These are phyloP conservation scores for Drosophila asahinai DNA, from an alignment of 1,140 invertebrate genomes.

Conservation along the genomic window DNA sequence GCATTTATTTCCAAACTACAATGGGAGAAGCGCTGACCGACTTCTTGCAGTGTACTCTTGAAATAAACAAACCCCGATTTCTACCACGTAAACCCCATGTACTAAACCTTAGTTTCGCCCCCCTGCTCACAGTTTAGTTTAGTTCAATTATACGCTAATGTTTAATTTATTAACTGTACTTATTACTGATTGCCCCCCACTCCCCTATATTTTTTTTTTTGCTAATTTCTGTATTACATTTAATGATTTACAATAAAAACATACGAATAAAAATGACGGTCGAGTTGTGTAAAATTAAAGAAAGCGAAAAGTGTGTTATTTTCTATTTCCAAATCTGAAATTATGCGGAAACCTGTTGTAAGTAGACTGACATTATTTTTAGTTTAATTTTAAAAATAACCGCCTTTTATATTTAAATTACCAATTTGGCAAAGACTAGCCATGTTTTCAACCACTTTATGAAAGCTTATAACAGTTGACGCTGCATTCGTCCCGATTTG, in stretches of 20 bases:
- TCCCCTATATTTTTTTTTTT: conserved; percentile 35
- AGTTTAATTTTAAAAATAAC: background rate
- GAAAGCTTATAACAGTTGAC: background rate
- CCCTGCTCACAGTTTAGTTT: conserved; percentile 52
- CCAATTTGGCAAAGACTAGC: background rate
- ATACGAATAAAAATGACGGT: conserved; percentile 63
- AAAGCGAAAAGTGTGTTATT: background rate
- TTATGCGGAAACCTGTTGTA: background rate
- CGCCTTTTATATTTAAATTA: background rate
- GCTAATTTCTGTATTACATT: conserved; percentile 68
- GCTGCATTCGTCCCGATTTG: background rate
- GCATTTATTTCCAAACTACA: conserved; percentile 81
- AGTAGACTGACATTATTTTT: background rate
- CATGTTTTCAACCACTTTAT: background rate
- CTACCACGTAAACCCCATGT: conserved; percentile 20
- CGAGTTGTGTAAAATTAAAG: conserved; percentile 62
- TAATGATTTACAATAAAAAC: conserved; percentile 69
- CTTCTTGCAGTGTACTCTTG: conserved; percentile 77
- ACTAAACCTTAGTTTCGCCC: conserved; percentile 38
- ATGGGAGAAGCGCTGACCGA: conserved; percentile 59
- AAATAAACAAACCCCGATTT: conserved; percentile 55
- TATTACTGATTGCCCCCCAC: conserved; percentile 52
- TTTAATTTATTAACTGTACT: conserved; percentile 84
- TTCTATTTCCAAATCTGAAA: background rate
- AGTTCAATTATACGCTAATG: conserved; percentile 66